Base-by-base conservation (phyloP, 2,888 invertebrate species). In the Ferrisia virgata region DNA sequence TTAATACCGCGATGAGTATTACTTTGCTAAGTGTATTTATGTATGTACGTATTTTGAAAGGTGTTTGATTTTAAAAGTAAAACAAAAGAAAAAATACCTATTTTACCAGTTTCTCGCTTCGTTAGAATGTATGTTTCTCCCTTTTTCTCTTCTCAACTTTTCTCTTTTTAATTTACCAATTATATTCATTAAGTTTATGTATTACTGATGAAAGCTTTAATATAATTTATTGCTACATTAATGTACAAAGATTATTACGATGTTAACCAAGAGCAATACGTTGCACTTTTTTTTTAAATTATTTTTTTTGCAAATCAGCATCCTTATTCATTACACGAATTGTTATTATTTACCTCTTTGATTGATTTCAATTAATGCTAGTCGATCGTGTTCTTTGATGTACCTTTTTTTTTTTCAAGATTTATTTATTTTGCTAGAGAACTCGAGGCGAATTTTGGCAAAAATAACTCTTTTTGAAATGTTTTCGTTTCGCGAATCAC, bases 101-200 rank as follows among this genome's bases (percentile, higher is more conserved):
- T 64, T 64, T 15, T 64, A 64, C 64, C 64, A 28, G 25, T 64
- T 58, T 28, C 28, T 76, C 36, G 72, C 72, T 76, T 76, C 72
- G 72, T n/a, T 76, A 76, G 72, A 36, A 18, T 33, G n/a, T 36
- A 9, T 13, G 33, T 72, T 72, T 72, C 11, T 6, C 18, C 15
- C 28, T 9, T 28, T 28, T 13, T 47, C 53, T 53, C 5, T 47
- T 47, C n/a, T 47, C 47, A n/a, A 47, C 33, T 72, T 72, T 72
- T 72, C 72, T 72, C 22, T 72, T 72, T 33, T 72, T 76, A 76
- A 76, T 76, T 76, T 76, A 76, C 72, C 72, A 76, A 76, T 64
- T 76, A 36, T 76, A 76, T 36, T 36, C 11, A 18, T 36, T 36
- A 76, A 76, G 72, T 76, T 36, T 28, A 64, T 64, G 64, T 76